These are phyloP conservation scores for Drosophila athabasca DNA, from an alignment of 1,140 invertebrate genomes.

Conservation along the genomic window DNA sequence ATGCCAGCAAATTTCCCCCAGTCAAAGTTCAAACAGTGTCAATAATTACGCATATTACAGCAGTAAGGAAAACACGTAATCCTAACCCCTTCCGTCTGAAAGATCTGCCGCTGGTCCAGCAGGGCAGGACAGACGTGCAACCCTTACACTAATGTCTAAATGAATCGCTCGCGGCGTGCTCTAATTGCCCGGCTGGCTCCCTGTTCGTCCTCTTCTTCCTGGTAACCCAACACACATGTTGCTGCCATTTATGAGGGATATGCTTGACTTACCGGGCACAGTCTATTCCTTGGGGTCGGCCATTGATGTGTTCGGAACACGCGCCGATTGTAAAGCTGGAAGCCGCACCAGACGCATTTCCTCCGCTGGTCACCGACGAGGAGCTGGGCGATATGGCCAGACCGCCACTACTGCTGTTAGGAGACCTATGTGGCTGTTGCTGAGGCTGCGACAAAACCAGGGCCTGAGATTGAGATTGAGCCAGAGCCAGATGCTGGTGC, in stretches of 20 bases:
- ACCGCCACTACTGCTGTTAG: constrained; percentile 53
- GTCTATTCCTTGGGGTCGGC: constrained; percentile 95
- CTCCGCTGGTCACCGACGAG: constrained; percentile 83
- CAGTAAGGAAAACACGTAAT: constrained; percentile 10
- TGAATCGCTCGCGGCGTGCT: constrained; percentile 52
- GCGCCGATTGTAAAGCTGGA: constrained; percentile 92
- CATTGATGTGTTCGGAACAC: constrained; percentile 97
- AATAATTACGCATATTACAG: constrained; percentile 71
- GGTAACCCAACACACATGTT: background rate
- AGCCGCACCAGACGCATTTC: constrained; percentile 38
- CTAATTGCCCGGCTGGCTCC: background rate
- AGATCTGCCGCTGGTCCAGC: constrained; percentile 8
- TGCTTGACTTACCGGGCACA: constrained; percentile 86
- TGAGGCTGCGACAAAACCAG: constrained; percentile 14
- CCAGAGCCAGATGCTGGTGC: background rate
- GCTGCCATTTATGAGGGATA: no score
- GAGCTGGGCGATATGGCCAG: constrained; percentile 86
- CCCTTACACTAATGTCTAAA: constrained; percentile 54
- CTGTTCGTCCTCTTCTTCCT: background rate
- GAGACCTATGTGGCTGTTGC: constrained; percentile 66
- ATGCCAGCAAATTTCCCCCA: constrained; percentile 12
- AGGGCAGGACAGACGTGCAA: constrained; percentile 13
- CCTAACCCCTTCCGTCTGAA: constrained; percentile 41
- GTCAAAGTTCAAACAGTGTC: constrained; percentile 61
- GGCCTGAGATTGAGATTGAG: constrained; percentile 51